A percentile compares a stretch with the other conserved stretches of the same genome.
These are phyloP conservation scores for Dendropsophus ebraccatus DNA, from an alignment of 2,113 vertebrate genomes.

Conservation along the genomic window DNA sequence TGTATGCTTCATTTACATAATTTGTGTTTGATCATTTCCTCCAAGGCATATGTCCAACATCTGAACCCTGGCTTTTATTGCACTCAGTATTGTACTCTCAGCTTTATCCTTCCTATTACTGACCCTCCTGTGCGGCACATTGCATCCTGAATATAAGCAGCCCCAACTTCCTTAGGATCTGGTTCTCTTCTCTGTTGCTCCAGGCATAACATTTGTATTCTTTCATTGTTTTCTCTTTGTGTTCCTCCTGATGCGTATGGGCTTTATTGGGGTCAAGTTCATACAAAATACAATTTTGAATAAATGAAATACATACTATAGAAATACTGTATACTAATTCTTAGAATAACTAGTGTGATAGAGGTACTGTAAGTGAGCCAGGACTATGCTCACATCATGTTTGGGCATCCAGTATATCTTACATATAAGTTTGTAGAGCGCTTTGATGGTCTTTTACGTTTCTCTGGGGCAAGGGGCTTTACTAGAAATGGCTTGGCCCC, in stretches of 20 bases:
- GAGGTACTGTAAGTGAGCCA: too few species aligned
- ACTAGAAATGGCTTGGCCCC: too few species aligned
- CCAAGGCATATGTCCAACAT: constrained; percentile 43
- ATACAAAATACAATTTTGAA: too few species aligned
- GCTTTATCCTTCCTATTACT: constrained; percentile 22
- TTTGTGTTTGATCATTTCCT: constrained; percentile 50
- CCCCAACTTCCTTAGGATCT: constrained; percentile 23
- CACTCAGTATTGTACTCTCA: not conserved
- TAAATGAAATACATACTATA: too few species aligned
- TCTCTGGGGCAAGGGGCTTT: too few species aligned
- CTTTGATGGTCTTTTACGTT: too few species aligned
- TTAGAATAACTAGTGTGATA: too few species aligned
- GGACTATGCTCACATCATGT: too few species aligned
- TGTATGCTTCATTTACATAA: constrained; percentile 46
- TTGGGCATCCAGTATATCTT: too few species aligned
- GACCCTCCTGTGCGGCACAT: constrained; percentile 33
- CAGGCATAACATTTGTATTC: constrained; percentile 42
- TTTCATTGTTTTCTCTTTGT: constrained; percentile 21
- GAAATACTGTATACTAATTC: too few species aligned
- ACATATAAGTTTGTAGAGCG: too few species aligned
- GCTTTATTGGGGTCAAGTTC: not conserved
- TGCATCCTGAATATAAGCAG: constrained; percentile 45
- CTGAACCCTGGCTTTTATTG: constrained; percentile 40
- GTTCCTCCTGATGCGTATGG: constrained; percentile 9
- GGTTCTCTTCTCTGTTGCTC: constrained; percentile 25